Conservation (phyloP, 2,888 invertebrate species). For the Camptogramma bilineatum region DNA sequence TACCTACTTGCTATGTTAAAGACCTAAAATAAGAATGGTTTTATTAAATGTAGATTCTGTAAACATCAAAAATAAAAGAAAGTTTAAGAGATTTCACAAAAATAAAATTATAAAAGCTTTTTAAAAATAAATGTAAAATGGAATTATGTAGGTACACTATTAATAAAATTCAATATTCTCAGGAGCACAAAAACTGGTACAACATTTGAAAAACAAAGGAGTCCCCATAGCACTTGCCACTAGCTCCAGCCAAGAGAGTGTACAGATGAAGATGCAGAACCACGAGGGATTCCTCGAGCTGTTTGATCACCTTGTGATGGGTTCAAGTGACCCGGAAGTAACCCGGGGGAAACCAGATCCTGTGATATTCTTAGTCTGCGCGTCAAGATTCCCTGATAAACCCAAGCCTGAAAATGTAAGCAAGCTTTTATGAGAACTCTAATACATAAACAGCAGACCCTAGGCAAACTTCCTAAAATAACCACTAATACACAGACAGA, state of each 20-base stretch:
- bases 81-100: too few species aligned
- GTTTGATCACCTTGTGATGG: slow-evolving; percentile 91
- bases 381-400: slow-evolving; percentile 88
- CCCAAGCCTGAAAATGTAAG: slow-evolving; percentile 86
- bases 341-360: slow-evolving; percentile 94
- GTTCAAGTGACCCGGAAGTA: slow-evolving; percentile 93
- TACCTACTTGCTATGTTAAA: too few species aligned
- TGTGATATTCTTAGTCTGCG: slow-evolving; percentile 92
- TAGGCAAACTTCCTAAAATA: too few species aligned
- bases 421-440: neutral
- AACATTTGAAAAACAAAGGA: slow-evolving; percentile 89
- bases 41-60: too few species aligned
- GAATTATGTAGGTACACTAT: too few species aligned
- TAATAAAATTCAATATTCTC: slow-evolving; percentile 33
- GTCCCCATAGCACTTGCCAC: slow-evolving; percentile 95
- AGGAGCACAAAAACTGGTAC: slow-evolving; percentile 92
- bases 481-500: too few species aligned
- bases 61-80: too few species aligned
- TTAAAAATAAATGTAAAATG: too few species aligned
- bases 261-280: slow-evolving; percentile 88
- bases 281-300: slow-evolving; percentile 87
- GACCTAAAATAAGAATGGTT: too few species aligned
- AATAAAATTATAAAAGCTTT: too few species aligned
- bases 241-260: slow-evolving; percentile 90
- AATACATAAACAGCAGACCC: too few species aligned